These are phyloP conservation scores for Mus musculus DNA, from an alignment of 2,113 vertebrate genomes.

Conservation along the genomic window DNA sequence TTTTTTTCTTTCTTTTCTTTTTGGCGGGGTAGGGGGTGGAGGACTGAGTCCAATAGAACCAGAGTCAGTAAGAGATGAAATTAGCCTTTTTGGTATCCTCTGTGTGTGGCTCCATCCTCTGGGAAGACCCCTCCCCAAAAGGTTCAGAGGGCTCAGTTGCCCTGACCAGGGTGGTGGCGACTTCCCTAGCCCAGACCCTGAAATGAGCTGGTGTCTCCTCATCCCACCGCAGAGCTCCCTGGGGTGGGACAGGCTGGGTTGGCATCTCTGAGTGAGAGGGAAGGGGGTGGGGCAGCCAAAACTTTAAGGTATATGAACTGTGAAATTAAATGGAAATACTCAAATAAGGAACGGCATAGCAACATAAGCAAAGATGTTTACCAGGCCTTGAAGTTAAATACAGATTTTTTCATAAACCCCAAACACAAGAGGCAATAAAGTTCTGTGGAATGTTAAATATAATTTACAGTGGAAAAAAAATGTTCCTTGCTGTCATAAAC, in stretches of 20 bases:
- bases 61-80: fast-evolving
- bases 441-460: conserved; percentile 90
- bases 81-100: neutral
- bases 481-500: conserved; percentile 74
- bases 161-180: neutral
- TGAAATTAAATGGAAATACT: conserved; percentile 91
- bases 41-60: neutral
- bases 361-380: conserved; percentile 91
- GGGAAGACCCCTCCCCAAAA: too few species aligned
- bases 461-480: conserved; percentile 84
- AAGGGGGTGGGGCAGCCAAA: conserved; percentile 81
- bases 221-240: neutral
- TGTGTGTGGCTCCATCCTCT: too few species aligned
- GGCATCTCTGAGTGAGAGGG: conserved; percentile 62
- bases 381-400: conserved; percentile 92
- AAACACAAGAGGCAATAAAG: conserved; percentile 87
- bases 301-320: conserved; percentile 91
- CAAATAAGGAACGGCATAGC: conserved; percentile 88
- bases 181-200: neutral
- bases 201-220: neutral
- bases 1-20: too few species aligned
- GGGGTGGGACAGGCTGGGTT: neutral
- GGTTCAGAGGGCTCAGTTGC: fast-evolving
- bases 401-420: conserved; percentile 89
- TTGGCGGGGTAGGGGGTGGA: neutral